Percentiles rank a stretch among this genome's conserved stretches.
Conservation (phyloP, 2,113 vertebrate species). For the Helogale parvula region DNA sequence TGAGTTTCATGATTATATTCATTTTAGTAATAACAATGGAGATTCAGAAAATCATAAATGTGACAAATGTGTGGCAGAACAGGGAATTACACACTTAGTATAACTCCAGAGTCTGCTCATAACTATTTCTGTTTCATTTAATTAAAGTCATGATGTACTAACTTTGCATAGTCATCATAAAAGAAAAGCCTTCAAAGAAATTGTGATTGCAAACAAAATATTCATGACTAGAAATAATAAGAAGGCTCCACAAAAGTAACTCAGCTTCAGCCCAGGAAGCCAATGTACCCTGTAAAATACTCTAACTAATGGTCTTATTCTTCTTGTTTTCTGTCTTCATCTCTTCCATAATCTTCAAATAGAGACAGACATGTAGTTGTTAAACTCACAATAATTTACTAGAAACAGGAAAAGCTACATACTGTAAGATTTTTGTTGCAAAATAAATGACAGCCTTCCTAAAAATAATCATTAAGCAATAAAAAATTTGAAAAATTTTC, state of each 20-base stretch:
- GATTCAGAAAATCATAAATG: background rate
- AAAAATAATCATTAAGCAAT: background rate
- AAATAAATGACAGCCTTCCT: background rate
- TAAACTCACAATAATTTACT: background rate
- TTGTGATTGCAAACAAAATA: background rate
- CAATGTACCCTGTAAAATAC: background rate
- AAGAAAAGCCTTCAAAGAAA: background rate
- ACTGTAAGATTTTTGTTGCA: background rate
- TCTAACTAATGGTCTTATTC: background rate
- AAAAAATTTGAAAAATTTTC: background rate
- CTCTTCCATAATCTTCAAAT: background rate
- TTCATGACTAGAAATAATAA: background rate
- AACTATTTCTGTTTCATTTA: background rate
- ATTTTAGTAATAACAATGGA: background rate
- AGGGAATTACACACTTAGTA: background rate
- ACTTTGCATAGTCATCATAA: background rate
- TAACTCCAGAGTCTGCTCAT: background rate
- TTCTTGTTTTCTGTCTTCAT: background rate
- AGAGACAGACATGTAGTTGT: background rate
- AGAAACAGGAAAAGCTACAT: background rate
- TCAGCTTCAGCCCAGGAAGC: background rate
- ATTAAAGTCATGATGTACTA: background rate
- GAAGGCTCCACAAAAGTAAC: background rate
- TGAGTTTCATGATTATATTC: background rate
- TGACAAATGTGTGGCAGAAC: background rate